Evolutionary conservation across 35 echinoderm and acorn worm species (phyloP).

Genomic region (Apostichopus californicus): DNA sequence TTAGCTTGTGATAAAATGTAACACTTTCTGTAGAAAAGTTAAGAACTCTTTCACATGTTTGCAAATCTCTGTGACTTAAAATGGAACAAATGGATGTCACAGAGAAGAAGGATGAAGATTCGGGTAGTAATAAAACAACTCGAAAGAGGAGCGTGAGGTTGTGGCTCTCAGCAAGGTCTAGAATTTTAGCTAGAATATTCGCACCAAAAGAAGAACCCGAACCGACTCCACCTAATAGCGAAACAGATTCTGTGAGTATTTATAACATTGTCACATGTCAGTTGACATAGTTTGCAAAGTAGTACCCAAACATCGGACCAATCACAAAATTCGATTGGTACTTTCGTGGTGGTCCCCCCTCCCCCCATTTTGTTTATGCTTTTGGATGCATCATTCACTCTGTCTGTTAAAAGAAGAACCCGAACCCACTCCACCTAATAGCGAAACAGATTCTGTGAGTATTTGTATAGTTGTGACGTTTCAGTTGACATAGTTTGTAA

Average conservation of each 20-base stretch:
- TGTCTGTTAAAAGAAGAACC: too few species aligned
- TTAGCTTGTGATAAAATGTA: too few species aligned
- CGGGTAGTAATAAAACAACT: not conserved
- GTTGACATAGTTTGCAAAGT: not conserved
- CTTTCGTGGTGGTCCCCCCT: too few species aligned
- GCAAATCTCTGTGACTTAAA: not conserved
- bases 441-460: slow-evolving; percentile 17
- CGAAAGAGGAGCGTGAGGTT: not conserved
- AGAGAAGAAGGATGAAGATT: not conserved
- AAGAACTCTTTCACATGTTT: not conserved
- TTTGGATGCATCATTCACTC: too few species aligned
- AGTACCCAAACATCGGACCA: not conserved
- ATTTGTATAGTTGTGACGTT: not conserved
- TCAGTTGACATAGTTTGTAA: not conserved
- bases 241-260: slow-evolving; percentile 25
- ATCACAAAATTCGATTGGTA: too few species aligned
- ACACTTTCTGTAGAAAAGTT: too few species aligned
- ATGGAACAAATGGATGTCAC: not conserved
- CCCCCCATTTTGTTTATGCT: too few species aligned
- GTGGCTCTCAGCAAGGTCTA: not conserved
- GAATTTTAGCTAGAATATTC: slow-evolving; percentile 17
- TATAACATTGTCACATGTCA: too few species aligned
- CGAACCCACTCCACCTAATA: not conserved
- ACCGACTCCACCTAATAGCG: not conserved
- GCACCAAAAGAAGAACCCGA: not conserved